Evolutionary conservation across 2,888 invertebrate species (phyloP).

Genomic region (Cephonodes hylas): DNA sequence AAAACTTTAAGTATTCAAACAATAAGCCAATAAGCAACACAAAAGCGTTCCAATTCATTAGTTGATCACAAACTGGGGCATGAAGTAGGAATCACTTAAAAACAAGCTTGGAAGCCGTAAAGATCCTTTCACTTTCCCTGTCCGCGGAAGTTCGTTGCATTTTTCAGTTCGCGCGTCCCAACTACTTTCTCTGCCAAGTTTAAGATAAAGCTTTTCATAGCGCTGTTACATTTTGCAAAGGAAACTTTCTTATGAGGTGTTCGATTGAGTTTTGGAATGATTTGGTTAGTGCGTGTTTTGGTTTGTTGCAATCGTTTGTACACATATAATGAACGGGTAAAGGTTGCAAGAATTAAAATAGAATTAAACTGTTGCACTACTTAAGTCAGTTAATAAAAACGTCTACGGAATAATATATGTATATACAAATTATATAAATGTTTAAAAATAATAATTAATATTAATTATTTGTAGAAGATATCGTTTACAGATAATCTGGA

Average conservation of each 20-base stretch:
- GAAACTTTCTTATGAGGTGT: background rate
- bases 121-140: conserved; percentile 59
- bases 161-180: conserved; percentile 62
- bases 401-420: too few relatives aligned
- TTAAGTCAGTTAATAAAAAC: too few relatives aligned
- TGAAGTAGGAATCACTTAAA: conserved; percentile 5
- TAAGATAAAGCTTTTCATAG: conserved; percentile 42
- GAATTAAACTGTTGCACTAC: too few relatives aligned
- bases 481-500: too few relatives aligned
- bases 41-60: background rate
- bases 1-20: background rate
- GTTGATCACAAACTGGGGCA: conserved; percentile 1
- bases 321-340: too few relatives aligned
- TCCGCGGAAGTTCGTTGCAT: conserved; percentile 64
- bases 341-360: too few relatives aligned
- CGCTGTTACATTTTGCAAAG: background rate
- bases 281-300: too few relatives aligned
- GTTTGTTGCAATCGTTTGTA: too few relatives aligned
- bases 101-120: conserved; percentile 26
- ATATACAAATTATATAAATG: too few relatives aligned
- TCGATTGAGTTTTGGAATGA: background rate
- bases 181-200: conserved; percentile 66
- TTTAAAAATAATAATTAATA: too few relatives aligned
- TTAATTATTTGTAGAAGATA: too few relatives aligned
- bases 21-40: background rate